These are phyloP conservation scores for Triplophysa rosa DNA, from an alignment of 2,113 vertebrate species.

Conservation along the genomic window DNA sequence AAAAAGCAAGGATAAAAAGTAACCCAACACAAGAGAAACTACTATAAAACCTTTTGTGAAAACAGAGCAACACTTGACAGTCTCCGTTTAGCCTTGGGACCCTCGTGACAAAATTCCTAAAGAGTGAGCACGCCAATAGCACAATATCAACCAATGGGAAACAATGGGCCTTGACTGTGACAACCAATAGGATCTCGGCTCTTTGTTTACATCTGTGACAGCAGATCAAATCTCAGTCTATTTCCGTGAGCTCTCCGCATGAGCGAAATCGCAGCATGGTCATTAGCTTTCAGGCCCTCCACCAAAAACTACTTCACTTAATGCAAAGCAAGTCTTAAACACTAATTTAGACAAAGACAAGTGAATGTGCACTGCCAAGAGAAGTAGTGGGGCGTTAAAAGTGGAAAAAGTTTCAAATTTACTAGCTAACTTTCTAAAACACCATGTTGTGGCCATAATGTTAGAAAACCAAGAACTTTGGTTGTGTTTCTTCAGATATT, in stretches of 20 bases:
- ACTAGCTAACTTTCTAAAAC: background rate
- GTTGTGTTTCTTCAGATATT: background rate
- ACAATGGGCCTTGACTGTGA: conserved; percentile 52
- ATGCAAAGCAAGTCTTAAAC: background rate
- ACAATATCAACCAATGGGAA: conserved; percentile 52
- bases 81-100: background rate
- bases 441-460: background rate
- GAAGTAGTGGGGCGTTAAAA: background rate
- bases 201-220: conserved; percentile 35
- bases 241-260: conserved; percentile 36
- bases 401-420: background rate
- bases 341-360: too few relatives aligned
- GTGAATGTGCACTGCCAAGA: too few relatives aligned
- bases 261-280: conserved; percentile 27
- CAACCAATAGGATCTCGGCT: conserved; percentile 60
- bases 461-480: background rate
- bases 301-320: background rate
- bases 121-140: conserved; percentile 37
- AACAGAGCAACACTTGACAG: too few relatives aligned
- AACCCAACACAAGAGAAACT: background rate
- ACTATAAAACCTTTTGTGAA: background rate
- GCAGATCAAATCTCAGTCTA: conserved; percentile 35
- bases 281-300: background rate
- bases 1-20: background rate
- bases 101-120: conserved; percentile 58